A percentile compares a stretch with the other conserved stretches of the same genome.
Conservation (phyloP, 2,113 vertebrate genomes). For the Stegastes partitus region DNA sequence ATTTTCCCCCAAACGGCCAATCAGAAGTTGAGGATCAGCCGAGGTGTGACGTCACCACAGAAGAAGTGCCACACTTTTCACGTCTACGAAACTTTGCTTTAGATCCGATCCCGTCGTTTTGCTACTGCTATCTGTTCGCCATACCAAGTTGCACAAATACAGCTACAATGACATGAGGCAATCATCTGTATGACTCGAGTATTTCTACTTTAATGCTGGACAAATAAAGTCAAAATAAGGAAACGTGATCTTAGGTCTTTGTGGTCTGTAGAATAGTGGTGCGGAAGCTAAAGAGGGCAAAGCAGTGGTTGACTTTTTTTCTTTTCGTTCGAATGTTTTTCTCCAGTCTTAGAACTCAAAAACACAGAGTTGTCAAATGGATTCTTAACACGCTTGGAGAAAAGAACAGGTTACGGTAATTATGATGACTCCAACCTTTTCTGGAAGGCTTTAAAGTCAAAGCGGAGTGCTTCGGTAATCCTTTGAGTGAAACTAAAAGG, state of each 20-base stretch:
- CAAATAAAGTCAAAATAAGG: constrained; percentile 71
- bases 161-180: constrained; percentile 51
- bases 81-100: constrained; percentile 45
- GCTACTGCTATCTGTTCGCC: constrained; percentile 54
- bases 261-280: constrained; percentile 7
- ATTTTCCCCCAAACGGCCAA: constrained; percentile 23
- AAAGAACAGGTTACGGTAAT: no score
- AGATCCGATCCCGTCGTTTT: constrained; percentile 56
- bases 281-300: not conserved
- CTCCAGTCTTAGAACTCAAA: not conserved
- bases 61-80: constrained; percentile 48
- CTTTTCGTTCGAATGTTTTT: no score
- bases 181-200: constrained; percentile 60
- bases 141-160: constrained; percentile 57
- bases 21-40: constrained; percentile 32
- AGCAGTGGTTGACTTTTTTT: no score
- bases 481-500: no score
- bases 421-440: no score
- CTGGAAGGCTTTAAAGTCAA: no score
- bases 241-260: constrained; percentile 9
- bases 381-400: no score
- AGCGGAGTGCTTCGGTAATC: no score
- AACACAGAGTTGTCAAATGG: not conserved
- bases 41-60: constrained; percentile 3
- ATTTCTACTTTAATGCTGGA: constrained; percentile 73